Evolutionary conservation across 2,888 invertebrate genomes (phyloP).

Genomic region (Pyrrhia umbra): DNA sequence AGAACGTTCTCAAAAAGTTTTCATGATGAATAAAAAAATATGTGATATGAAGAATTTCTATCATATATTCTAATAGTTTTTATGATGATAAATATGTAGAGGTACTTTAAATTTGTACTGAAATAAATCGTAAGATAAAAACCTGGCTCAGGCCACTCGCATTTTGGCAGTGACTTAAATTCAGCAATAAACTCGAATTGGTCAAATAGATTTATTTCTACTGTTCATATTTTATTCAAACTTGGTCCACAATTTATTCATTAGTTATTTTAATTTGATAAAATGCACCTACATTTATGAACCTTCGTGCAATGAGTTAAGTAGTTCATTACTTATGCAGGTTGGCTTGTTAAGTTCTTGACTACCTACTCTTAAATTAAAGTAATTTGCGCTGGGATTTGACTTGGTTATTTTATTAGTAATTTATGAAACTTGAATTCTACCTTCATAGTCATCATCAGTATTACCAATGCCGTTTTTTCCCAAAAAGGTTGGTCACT

Average conservation of each 20-base stretch:
- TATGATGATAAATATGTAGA: too few species aligned
- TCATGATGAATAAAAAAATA: too few species aligned
- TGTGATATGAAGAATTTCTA: too few species aligned
- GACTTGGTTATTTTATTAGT: constrained; percentile 9
- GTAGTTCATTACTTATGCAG: constrained; percentile 40
- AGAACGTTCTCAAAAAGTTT: too few species aligned
- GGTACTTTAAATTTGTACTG: neutral
- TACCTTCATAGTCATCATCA: neutral
- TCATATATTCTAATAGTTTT: too few species aligned
- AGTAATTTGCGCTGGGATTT: constrained; percentile 23
- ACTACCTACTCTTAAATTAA: constrained; percentile 21
- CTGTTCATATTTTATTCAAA: neutral
- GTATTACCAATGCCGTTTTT: too few species aligned
- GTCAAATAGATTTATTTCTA: neutral
- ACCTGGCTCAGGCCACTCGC: neutral
- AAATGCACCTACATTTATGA: constrained; percentile 13
- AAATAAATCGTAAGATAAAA: neutral
- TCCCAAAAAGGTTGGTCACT: too few species aligned
- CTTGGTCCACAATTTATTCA: neutral
- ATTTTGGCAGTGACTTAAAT: neutral
- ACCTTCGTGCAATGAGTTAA: constrained; percentile 16
- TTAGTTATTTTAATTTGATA: constrained; percentile 6
- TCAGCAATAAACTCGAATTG: neutral
- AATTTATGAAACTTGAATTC: constrained; percentile 4
- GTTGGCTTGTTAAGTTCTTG: constrained; percentile 11